These are phyloP conservation scores for Bombyx huttoni DNA, from an alignment of 2,888 invertebrate genomes.

Conservation along the genomic window DNA sequence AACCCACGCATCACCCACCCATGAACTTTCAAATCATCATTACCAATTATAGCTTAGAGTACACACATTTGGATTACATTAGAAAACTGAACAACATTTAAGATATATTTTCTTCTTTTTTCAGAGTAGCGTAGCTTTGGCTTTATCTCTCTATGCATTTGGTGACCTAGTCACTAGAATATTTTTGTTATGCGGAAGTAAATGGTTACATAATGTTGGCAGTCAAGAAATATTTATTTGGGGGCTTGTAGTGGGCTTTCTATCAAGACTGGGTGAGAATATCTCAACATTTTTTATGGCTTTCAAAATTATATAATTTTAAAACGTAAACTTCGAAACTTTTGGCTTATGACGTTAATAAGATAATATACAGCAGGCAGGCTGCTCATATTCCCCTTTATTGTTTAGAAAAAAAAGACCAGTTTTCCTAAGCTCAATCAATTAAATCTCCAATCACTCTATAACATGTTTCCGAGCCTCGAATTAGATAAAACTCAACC, in stretches of 20 bases:
- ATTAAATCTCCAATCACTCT: too few species aligned
- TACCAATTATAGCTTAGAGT: neutral
- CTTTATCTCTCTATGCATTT: slow-evolving; percentile 75
- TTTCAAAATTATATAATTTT: too few species aligned
- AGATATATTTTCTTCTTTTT: slow-evolving; percentile 11
- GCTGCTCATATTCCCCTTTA: too few species aligned
- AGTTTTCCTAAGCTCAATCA: too few species aligned
- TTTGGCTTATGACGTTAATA: neutral
- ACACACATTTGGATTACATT: neutral
- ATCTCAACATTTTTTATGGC: too few species aligned
- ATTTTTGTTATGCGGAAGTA: slow-evolving; percentile 67
- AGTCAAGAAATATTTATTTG: slow-evolving; percentile 73
- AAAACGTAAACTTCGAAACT: neutral
- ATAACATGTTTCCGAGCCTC: too few species aligned
- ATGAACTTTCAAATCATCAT: too few species aligned
- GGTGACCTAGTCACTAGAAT: slow-evolving; percentile 76
- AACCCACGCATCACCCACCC: too few species aligned
- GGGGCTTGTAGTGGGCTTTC: slow-evolving; percentile 61
- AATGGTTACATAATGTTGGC: slow-evolving; percentile 61
- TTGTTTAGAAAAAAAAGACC: too few species aligned
- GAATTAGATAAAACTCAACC: too few species aligned
- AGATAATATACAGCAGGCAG: too few species aligned
- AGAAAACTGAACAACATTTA: neutral
- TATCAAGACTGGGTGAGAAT: slow-evolving; percentile 73
- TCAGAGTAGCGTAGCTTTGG: slow-evolving; percentile 70